Evolutionary conservation across 2,888 invertebrate species (phyloP).

Genomic region (Globia sparganii): DNA sequence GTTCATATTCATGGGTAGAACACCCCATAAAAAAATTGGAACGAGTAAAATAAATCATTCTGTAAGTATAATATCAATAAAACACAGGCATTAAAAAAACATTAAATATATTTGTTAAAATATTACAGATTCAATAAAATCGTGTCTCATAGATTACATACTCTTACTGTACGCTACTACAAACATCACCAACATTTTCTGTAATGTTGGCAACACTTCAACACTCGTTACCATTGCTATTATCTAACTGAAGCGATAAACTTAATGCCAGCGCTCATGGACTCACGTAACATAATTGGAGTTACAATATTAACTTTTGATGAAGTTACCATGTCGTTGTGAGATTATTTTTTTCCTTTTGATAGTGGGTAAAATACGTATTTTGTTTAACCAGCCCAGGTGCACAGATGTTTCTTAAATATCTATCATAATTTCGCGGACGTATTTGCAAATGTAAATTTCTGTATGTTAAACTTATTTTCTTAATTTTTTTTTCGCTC

Average conservation of each 20-base stretch:
- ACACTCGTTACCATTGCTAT: conserved; percentile 65
- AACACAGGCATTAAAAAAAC: conserved; percentile 77
- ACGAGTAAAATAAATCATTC: too few relatives aligned
- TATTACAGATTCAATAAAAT: conserved; percentile 90
- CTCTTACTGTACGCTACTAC: conserved; percentile 52
- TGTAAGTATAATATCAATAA: conserved; percentile 40
- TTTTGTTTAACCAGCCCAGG: neutral
- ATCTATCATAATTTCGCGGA: neutral
- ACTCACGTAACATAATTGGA: conserved; percentile 24
- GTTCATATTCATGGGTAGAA: too few relatives aligned
- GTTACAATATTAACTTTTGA: conserved; percentile 9
- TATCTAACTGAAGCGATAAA: conserved; percentile 68
- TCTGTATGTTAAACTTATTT: too few relatives aligned
- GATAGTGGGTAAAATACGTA: neutral
- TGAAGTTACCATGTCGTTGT: conserved; percentile 9
- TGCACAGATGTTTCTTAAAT: neutral
- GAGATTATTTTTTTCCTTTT: neutral
- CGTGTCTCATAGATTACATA: conserved; percentile 78
- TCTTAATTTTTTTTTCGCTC: too few relatives aligned
- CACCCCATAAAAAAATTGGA: too few relatives aligned
- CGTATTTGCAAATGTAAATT: neutral
- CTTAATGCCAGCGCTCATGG: conserved; percentile 58
- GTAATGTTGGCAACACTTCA: conserved; percentile 67
- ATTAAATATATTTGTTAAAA: conserved; percentile 90
- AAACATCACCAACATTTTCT: conserved; percentile 41